Evolutionary conservation across 2,113 vertebrate genomes (phyloP).

Genomic region (Piliocolobus tephrosceles): DNA sequence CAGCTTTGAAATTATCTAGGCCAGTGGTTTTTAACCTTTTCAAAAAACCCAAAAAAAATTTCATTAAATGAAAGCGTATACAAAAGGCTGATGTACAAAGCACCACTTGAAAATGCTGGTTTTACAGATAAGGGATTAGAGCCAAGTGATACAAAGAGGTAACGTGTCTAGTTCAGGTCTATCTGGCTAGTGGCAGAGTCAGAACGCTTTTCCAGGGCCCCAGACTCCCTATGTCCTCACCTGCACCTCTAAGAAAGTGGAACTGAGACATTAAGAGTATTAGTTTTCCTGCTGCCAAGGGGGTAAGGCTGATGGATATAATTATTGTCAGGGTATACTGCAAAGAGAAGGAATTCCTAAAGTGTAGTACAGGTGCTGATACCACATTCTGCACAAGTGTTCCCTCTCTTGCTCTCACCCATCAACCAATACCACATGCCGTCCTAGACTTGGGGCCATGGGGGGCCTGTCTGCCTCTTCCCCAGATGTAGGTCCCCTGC

Average conservation of each 20-base stretch:
- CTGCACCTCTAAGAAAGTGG: not conserved
- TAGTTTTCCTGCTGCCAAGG: accelerated
- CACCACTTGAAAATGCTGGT: not conserved
- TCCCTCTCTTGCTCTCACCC: not conserved
- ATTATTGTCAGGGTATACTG: accelerated
- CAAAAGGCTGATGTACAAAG: accelerated
- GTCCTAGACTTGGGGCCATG: not conserved
- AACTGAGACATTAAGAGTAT: no score
- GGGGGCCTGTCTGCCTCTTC: not conserved
- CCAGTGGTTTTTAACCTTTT: not conserved
- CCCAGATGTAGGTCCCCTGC: not conserved
- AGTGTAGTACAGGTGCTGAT: accelerated
- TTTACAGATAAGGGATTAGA: not conserved
- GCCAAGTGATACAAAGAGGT: not conserved
- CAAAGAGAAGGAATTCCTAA: not conserved
- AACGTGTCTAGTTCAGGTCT: not conserved
- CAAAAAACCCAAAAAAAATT: not conserved
- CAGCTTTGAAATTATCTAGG: not conserved
- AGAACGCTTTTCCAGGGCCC: accelerated
- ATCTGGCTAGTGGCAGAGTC: not conserved
- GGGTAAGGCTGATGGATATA: accelerated
- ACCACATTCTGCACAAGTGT: accelerated
- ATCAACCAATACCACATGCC: not conserved
- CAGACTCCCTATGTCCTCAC: not conserved
- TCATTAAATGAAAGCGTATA: not conserved